Evolutionary conservation across 2,888 invertebrate genomes (phyloP).

Genomic region (Nephrotoma appendiculata): DNA sequence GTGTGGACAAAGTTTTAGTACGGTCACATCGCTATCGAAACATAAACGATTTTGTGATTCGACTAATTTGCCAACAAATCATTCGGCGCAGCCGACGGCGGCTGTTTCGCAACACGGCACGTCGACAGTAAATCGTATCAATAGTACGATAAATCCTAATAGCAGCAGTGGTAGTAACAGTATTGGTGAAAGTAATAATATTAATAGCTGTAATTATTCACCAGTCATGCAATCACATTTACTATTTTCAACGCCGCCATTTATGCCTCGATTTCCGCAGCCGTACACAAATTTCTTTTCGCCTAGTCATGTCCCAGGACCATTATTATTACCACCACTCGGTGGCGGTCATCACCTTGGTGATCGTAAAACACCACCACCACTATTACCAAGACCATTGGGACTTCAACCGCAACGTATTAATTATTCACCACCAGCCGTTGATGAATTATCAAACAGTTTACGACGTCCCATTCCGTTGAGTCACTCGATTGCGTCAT

Average conservation of each 20-base stretch:
- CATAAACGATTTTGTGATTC: slow-evolving; percentile 95
- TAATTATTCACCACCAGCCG: slow-evolving; percentile 51
- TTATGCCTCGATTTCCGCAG: slow-evolving; percentile 49
- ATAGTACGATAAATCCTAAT: slow-evolving; percentile 22
- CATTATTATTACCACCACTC: slow-evolving; percentile 41
- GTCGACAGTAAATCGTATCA: slow-evolving; percentile 34
- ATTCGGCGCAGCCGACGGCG: slow-evolving; percentile 9
- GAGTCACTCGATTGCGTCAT: background rate
- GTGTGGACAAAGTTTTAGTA: slow-evolving; percentile 86
- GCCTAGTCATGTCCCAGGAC: slow-evolving; percentile 32
- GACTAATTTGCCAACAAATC: slow-evolving; percentile 32
- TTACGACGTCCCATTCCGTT: slow-evolving; percentile 38
- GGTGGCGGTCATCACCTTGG: slow-evolving; percentile 33
- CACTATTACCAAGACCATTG: slow-evolving; percentile 19
- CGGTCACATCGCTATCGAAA: slow-evolving; percentile 81
- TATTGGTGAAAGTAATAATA: slow-evolving; percentile 1
- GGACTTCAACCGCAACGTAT: slow-evolving; percentile 15
- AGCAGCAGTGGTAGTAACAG: background rate
- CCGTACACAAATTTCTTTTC: slow-evolving; percentile 41
- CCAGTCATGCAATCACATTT: slow-evolving; percentile 46
- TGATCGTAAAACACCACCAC: slow-evolving; percentile 42
- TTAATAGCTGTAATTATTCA: slow-evolving; percentile 10
- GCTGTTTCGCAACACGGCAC: slow-evolving; percentile 20
- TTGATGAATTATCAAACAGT: slow-evolving; percentile 47
- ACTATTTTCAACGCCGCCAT: slow-evolving; percentile 51